Evolutionary conservation across 2,888 invertebrate species (phyloP), one percentile per base, ranked within the genome.

Genomic region (Brachynemurus nebulosus): DNA sequence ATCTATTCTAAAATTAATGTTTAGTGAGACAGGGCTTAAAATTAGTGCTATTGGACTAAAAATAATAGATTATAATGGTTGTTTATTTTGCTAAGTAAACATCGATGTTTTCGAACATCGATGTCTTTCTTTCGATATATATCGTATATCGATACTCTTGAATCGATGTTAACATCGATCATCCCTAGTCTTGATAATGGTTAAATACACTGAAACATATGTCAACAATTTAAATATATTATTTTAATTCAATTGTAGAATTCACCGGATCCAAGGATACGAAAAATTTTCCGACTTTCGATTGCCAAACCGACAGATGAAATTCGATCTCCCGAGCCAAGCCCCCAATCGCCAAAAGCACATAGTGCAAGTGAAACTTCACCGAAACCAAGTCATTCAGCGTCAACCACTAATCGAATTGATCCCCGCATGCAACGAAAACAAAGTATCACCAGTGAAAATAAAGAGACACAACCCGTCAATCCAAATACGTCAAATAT

Each of bases 241-340:
- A 8, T 25, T 25, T 12, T 36, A 3, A 2, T 7, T 7, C 2
- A 76, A 54, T 71, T 74, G 8, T 73, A 78, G 56, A 80, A 77
- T 34, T 69, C 79, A 36, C 70, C 76, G 21, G 88, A 88, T 69
- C 88, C 88, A 2, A 73, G 88, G 44, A 58, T 88, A 48, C 67
- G 78, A 48, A 81, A 80, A 62, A 81, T 86, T 44, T 80, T 86
- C 58, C 72, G 83, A 44, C 59, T 84, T 48, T 72, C 74, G 2
- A 65, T 78, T 44, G 52, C 57, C 2, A 76, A 78, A 14, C 70
- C 78, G 51, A 71, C 77, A 57, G 76, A 78, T 45, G 75, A 72
- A 44, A 62, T 60, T 45, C 57, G 58, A 11, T 61, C 52, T 45
- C 61, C 51, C 4, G 57, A 58, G 71, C 75, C 47, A 62, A 73